Conservation (phyloP, 2,797 vertebrate species). For the Tokudaia muenninki region DNA sequence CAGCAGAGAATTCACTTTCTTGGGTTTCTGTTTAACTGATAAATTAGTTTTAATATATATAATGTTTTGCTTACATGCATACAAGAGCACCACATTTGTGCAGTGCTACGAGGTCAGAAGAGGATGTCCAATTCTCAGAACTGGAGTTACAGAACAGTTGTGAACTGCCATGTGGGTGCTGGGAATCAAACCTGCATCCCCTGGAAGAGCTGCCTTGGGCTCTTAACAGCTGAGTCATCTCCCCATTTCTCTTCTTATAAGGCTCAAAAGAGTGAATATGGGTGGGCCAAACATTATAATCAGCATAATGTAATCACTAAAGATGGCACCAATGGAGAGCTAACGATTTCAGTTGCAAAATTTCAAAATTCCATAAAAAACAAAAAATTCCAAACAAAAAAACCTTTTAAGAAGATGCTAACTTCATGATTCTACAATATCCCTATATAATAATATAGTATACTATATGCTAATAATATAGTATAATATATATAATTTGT, state of each 20-base stretch:
- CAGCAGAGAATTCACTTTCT: neutral
- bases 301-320: neutral
- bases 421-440: neutral
- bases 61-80: neutral
- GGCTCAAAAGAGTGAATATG: neutral
- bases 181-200: neutral
- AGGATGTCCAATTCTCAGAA: neutral
- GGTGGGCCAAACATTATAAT: neutral
- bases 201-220: neutral
- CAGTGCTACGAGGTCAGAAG: neutral
- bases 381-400: neutral
- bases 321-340: neutral
- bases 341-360: neutral
- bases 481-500: neutral
- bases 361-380: neutral
- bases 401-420: neutral
- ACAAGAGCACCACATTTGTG: neutral
- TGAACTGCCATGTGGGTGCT: neutral
- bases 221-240: too few species aligned
- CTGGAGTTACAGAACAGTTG: neutral
- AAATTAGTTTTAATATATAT: neutral
- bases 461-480: neutral
- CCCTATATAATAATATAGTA: neutral
- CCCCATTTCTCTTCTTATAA: neutral
- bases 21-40: neutral